Base-by-base conservation (phyloP, 2,888 invertebrate species). In the Heliothis peltigera region DNA sequence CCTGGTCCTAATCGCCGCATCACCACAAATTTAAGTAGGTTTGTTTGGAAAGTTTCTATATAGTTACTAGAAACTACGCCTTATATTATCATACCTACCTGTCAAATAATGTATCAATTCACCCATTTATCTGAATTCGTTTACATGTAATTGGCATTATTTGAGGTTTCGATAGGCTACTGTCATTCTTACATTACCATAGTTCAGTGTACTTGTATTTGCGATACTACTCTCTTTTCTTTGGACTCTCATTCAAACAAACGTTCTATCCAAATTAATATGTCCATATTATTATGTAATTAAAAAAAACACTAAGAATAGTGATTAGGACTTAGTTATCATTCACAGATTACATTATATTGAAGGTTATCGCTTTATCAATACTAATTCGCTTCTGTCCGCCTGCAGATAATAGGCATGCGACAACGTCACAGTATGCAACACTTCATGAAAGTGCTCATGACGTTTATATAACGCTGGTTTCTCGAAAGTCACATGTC, bases 281-380 rank as follows among this genome's bases (percentile, higher is more conserved):
- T 8, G 12, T 19, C 2, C 0, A 0, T 7, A 25, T 25, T 39
- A 42, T 73, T 49, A 72, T 51, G 25, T 63, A 63, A 63, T 44
- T 58, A 39, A 49, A 51, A 19, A 55, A 32, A 49, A 12, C 8
- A 18, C 8, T 42, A 18, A 17, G 49, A 61, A n/a, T 49, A 35
- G 48, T 70, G 56, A 54, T 68, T 47, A 70, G 17, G 44, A 28
- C 47, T 71, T 69, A 77, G 58, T 63, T 77, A 82, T 79, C 78
- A 57, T 47, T 15, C 46, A 15, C 28, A 65, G 60, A 78, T 74
- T 77, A 60, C 42, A 63, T 52, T 68, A 47, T 53, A 62, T 63
- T 65, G 59, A 66, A 70, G 42, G 61, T 66, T 66, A 73, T 81
- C 60, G 64, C 52, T 66, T 42, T 75, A 68, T 70, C 64, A 59